Conservation (phyloP, 2,888 invertebrate species). For the Buathra laborator region DNA sequence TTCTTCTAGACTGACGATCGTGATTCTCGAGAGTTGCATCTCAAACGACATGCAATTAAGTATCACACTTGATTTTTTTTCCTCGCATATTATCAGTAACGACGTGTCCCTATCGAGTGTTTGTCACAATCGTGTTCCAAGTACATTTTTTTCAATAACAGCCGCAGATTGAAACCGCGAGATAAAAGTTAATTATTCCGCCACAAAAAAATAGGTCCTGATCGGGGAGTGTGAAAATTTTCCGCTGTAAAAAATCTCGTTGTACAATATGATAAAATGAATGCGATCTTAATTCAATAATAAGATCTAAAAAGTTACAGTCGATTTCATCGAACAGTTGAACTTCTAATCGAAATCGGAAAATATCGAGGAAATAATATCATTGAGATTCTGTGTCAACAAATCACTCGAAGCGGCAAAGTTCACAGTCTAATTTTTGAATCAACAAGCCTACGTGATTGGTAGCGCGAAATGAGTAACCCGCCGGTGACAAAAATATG, state of each 20-base stretch:
- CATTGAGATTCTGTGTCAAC: neutral
- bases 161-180: neutral
- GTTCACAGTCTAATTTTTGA: neutral
- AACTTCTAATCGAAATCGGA: neutral
- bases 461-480: neutral
- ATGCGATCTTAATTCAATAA: neutral
- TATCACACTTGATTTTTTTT: neutral
- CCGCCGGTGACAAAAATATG: neutral
- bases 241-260: neutral
- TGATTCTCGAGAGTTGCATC: neutral
- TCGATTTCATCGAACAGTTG: neutral
- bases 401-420: neutral
- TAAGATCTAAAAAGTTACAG: neutral
- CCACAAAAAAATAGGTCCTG: neutral
- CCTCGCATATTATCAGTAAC: neutral
- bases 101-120: neutral
- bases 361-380: neutral
- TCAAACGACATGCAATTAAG: neutral
- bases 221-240: neutral
- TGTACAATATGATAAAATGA: neutral
- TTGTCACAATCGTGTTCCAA: neutral
- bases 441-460: constrained; percentile 2
- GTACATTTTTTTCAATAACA: neutral
- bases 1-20: neutral
- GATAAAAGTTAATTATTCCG: neutral